These are phyloP conservation scores for Aphaenogaster rudis DNA, from an alignment of 1,140 invertebrate genomes.

Conservation along the genomic window DNA sequence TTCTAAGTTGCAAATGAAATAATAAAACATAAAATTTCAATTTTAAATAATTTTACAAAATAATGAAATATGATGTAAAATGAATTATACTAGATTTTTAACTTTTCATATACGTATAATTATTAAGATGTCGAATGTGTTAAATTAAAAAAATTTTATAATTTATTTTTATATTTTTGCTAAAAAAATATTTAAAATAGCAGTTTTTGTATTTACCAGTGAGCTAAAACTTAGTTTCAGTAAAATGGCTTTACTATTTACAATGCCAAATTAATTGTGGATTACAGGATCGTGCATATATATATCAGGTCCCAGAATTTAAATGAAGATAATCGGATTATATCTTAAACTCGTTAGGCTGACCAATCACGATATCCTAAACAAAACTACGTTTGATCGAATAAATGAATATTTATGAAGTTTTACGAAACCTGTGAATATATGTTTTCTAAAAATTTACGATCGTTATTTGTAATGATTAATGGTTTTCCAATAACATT, in stretches of 20 bases:
- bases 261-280: not conserved
- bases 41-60: not conserved
- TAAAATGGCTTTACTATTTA: not conserved
- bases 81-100: too few species aligned
- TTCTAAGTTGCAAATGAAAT: not conserved
- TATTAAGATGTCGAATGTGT: not conserved
- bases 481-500: constrained; percentile 1
- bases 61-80: not conserved
- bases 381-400: not conserved
- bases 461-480: constrained; percentile 14
- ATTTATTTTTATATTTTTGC: not conserved
- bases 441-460: constrained; percentile 7
- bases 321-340: constrained; percentile 15
- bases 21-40: not conserved
- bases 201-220: not conserved
- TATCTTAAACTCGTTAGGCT: not conserved
- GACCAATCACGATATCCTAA: not conserved
- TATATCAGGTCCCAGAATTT: not conserved
- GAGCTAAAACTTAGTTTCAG: not conserved
- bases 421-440: not conserved
- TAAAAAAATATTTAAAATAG: not conserved
- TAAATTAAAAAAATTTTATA: not conserved
- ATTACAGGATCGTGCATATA: not conserved
- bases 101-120: not conserved
- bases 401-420: constrained; percentile 11